Base-by-base conservation (phyloP, 2,797 vertebrate genomes). In the Spondyliosoma cantharus region DNA sequence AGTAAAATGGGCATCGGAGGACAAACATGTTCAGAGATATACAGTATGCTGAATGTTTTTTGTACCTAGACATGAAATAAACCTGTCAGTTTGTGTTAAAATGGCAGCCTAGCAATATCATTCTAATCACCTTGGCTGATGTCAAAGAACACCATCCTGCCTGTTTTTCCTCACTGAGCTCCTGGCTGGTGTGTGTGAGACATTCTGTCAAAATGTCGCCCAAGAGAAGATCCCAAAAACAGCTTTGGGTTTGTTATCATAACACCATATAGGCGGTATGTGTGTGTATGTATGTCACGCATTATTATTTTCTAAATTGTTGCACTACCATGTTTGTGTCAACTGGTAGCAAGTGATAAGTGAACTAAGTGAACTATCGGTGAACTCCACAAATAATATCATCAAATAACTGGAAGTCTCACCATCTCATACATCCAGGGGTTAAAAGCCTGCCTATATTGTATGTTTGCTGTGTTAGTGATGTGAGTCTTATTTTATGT, bases 31-130 rank as follows among this genome's bases (percentile, higher is more conserved):
- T 84, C 45, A 48, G 83, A 83, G 76, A 83, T 86, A 79, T 70
- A 71, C 76, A 81, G 81, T 75, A 74, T 74, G 71, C 62, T 67
- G n/a, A 82, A 80, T 71, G 69, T 65, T 89, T 80, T 89, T 91
- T 87, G 86, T 82, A 78, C 73, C 71, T 29, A 69, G 76, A 91
- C 82, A 83, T 85, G 78, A 86, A 91, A 92, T 92, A 85, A 85
- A 89, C 86, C 89, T 92, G 91, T 89, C 92, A 91, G 87, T 79
- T 74, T 82, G 64, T 73, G 58, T 78, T 84, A 71, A 86, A 90
- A 88, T 57, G 50, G 76, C 62, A 90, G 81, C 65, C 59, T 37
- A 86, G 87, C 74, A 68, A 79, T 79, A 82, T 76, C 86, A 88
- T 90, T 88, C 63, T 90, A 92, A 91, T 88, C 87, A 90, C 63